Conservation (phyloP, 2,888 invertebrate genomes). For the Diarsia brunnea region DNA sequence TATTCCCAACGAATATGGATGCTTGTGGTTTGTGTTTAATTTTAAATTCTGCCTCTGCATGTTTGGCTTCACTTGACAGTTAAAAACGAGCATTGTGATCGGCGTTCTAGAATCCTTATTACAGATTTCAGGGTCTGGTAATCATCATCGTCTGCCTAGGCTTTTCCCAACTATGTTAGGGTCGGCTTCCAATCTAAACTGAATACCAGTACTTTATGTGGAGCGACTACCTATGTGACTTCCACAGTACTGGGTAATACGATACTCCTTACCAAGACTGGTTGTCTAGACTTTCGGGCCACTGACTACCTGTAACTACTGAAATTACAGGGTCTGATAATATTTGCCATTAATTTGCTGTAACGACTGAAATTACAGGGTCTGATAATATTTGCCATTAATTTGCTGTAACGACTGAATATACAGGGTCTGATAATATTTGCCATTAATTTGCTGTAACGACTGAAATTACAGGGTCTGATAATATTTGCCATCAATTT, state of each 20-base stretch:
- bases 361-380: background rate
- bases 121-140: background rate
- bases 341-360: background rate
- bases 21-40: background rate
- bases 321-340: background rate
- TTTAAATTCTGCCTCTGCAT: constrained; percentile 7
- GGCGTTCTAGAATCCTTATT: background rate
- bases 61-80: background rate
- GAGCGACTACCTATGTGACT: too few relatives aligned
- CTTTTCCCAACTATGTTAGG: too few relatives aligned
- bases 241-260: too few relatives aligned
- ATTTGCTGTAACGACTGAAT: background rate
- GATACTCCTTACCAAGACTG: too few relatives aligned
- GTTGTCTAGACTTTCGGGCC: too few relatives aligned
- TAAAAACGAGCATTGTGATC: background rate
- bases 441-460: background rate
- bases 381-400: background rate
- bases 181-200: background rate
- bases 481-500: background rate
- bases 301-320: too few relatives aligned
- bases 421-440: background rate
- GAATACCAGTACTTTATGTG: too few relatives aligned
- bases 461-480: background rate
- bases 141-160: background rate
- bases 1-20: constrained; percentile 2